These are phyloP conservation scores for Cephalopterus ornatus DNA, from an alignment of 2,113 vertebrate genomes.

Conservation along the genomic window DNA sequence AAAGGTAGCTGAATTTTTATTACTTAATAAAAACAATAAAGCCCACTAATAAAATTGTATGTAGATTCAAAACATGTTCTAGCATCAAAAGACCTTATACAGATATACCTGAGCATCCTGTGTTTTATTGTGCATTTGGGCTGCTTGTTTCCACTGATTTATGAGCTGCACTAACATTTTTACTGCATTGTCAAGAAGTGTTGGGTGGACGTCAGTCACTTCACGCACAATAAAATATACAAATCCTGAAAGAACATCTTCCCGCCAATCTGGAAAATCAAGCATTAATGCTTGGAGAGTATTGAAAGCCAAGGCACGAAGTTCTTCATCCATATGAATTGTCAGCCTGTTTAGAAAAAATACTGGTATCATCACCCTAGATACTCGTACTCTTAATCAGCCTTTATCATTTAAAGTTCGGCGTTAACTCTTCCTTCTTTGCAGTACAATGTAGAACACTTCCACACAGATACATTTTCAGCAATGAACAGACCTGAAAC, in stretches of 20 bases:
- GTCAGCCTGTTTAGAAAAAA: slow-evolving; percentile 84
- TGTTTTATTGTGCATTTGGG: slow-evolving; percentile 88
- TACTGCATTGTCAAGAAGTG: slow-evolving; percentile 93
- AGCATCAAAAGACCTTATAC: background rate
- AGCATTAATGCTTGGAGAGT: slow-evolving; percentile 97
- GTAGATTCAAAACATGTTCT: background rate
- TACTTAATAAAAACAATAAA: background rate
- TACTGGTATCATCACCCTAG: background rate
- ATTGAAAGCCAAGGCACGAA: slow-evolving; percentile 95
- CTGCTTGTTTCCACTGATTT: slow-evolving; percentile 95
- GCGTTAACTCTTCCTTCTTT: background rate
- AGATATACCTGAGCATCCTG: slow-evolving; percentile 86
- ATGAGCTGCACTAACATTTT: slow-evolving; percentile 98
- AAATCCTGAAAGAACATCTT: slow-evolving; percentile 96
- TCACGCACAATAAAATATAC: slow-evolving; percentile 96
- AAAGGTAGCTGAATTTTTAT: background rate
- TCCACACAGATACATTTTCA: background rate
- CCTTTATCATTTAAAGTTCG: background rate
- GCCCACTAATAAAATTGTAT: background rate
- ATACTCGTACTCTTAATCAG: background rate
- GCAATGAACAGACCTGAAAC: background rate
- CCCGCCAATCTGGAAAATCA: slow-evolving; percentile 97
- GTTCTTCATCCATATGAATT: slow-evolving; percentile 98
- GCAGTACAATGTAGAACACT: background rate
- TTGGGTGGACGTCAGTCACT: slow-evolving; percentile 94